phyloP scores from a whole-genome alignment of 2,888 invertebrate species.

The Metacarcinus magister region DNA sequence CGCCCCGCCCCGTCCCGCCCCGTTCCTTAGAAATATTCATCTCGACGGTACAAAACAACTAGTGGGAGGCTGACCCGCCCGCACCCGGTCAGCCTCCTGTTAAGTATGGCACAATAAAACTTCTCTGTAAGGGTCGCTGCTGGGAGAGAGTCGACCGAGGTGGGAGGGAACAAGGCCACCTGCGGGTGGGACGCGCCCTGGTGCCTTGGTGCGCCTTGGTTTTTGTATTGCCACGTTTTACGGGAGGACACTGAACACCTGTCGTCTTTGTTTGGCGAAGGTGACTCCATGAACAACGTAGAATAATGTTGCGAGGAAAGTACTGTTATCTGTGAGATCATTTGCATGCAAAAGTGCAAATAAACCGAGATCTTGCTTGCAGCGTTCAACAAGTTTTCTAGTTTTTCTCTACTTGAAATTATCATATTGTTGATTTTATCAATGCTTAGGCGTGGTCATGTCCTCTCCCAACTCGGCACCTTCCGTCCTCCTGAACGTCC shows the following conservation, averaged over 20 bases:
- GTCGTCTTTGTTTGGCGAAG: background rate
- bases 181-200: background rate
- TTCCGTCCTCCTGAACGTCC: constrained; percentile 28
- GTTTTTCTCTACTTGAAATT: background rate
- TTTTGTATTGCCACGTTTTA: background rate
- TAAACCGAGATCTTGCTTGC: background rate
- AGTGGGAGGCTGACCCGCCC: background rate
- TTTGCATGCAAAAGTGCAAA: background rate
- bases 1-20: background rate
- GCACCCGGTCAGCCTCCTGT: constrained; percentile 64
- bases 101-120: constrained; percentile 78
- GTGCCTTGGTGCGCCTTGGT: background rate
- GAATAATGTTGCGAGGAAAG: background rate
- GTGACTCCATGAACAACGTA: constrained; percentile 5
- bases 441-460: background rate
- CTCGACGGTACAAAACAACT: constrained; percentile 49
- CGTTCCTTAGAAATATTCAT: background rate
- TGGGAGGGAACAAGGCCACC: background rate
- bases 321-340: constrained; percentile 20
- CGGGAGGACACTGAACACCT: background rate
- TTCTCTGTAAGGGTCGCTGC: constrained; percentile 52
- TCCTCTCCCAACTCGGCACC: constrained; percentile 59
- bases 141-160: constrained; percentile 41
- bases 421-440: background rate
- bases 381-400: background rate